Conservation (phyloP, 35 echinoderm and acorn worm genomes). For the Lytechinus pictus region DNA sequence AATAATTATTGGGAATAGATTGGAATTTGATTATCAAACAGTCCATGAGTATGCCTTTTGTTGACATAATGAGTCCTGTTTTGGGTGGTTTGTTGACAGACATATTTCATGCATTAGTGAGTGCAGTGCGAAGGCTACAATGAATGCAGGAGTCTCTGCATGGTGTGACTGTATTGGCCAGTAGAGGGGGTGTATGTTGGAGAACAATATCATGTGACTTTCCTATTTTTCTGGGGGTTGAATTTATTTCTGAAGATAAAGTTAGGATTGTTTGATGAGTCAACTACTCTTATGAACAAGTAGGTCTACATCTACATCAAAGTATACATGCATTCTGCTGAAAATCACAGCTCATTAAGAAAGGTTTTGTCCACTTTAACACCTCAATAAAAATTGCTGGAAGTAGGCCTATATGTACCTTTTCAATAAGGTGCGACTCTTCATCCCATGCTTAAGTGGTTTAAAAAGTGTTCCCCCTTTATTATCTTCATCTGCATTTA, state of each 20-base stretch:
- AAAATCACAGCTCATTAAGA: neutral
- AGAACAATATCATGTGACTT: neutral
- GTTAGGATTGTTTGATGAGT: no score
- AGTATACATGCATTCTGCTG: neutral
- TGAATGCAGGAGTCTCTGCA: neutral
- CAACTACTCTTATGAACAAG: no score
- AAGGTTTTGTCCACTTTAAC: neutral
- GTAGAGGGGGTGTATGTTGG: neutral
- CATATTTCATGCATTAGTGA: constrained; percentile 8
- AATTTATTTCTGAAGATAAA: neutral
- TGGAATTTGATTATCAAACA: neutral
- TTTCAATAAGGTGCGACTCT: neutral
- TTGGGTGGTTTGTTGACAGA: neutral
- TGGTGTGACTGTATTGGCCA: neutral
- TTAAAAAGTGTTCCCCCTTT: no score
- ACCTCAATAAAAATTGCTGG: neutral
- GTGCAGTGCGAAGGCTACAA: neutral
- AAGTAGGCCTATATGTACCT: neutral
- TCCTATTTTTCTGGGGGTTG: neutral
- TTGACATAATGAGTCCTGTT: neutral
- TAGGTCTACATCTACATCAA: no score
- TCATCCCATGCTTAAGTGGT: neutral
- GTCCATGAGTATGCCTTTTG: neutral
- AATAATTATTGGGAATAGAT: neutral
- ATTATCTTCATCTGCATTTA: no score